These are phyloP conservation scores for Drosophila orena DNA, from an alignment of 1,140 invertebrate species.

Conservation along the genomic window DNA sequence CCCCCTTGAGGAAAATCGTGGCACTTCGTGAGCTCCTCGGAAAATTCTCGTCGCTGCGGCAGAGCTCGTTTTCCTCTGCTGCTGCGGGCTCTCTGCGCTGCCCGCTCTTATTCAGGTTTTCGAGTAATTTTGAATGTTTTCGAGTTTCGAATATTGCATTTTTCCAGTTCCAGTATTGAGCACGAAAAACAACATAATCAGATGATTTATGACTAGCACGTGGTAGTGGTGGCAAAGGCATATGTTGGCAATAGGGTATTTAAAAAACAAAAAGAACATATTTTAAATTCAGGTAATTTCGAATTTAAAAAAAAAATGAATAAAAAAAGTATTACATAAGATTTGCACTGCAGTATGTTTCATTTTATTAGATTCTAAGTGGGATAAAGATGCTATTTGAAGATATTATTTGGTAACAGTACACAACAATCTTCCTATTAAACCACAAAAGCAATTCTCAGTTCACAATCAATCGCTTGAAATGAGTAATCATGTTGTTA, in stretches of 20 bases:
- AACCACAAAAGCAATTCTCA: neutral
- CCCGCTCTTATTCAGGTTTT: conserved; percentile 5
- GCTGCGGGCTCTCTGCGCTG: neutral
- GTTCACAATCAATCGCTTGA: neutral
- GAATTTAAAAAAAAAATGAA: too few relatives aligned
- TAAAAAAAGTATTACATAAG: too few relatives aligned
- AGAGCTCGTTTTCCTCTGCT: conserved; percentile 28
- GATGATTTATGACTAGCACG: conserved; percentile 26
- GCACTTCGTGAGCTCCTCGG: conserved; percentile 45
- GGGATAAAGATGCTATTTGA: too few relatives aligned
- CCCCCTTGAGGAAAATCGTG: conserved; percentile 2
- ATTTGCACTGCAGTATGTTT: too few relatives aligned
- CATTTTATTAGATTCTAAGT: too few relatives aligned
- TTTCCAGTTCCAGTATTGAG: conserved; percentile 4
- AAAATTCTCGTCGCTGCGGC: conserved; percentile 16
- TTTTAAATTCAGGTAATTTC: too few relatives aligned
- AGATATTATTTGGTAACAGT: too few relatives aligned
- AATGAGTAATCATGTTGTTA: conserved; percentile 11
- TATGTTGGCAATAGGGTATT: too few relatives aligned
- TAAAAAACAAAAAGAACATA: too few relatives aligned
- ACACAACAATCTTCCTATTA: neutral
- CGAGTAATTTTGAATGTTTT: conserved; percentile 23
- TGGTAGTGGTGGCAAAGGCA: conserved; percentile 5
- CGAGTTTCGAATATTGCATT: conserved; percentile 8
- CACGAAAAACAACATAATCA: conserved; percentile 3